Percentiles rank a stretch among this genome's conserved stretches.
Evolutionary conservation across 2,113 vertebrate species (phyloP).

Genomic region (Ornithorhynchus anatinus): DNA sequence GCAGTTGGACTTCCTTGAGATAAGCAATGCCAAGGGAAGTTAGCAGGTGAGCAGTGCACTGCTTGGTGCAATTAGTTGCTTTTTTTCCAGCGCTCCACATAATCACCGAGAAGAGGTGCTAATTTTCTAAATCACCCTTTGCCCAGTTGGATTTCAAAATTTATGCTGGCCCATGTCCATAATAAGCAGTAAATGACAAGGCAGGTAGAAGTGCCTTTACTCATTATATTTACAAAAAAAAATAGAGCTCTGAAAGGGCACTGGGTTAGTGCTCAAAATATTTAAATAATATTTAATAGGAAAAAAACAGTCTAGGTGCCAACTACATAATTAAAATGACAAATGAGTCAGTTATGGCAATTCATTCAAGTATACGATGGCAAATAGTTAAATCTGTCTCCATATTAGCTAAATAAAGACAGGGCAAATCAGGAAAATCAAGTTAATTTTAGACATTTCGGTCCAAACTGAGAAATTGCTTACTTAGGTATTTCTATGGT

Average conservation of each 20-base stretch:
- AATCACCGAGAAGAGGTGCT: conserved; percentile 17
- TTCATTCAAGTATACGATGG: neutral
- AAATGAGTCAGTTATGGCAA: neutral
- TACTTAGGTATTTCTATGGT: too few species aligned
- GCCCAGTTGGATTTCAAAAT: neutral
- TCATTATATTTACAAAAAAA: neutral
- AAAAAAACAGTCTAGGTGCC: neutral
- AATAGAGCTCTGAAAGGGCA: neutral
- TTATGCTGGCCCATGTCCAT: neutral
- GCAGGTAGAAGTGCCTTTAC: neutral
- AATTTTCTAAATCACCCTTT: neutral
- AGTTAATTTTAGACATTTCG: too few species aligned
- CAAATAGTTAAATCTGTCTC: neutral
- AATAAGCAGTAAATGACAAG: neutral
- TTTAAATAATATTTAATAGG: neutral
- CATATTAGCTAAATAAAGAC: neutral
- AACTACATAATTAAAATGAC: neutral
- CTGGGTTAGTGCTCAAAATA: neutral
- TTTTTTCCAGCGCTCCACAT: neutral
- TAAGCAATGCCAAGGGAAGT: neutral
- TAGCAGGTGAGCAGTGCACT: neutral
- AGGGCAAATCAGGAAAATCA: too few species aligned
- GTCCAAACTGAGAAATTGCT: too few species aligned
- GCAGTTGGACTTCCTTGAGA: neutral
- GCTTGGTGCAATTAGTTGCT: neutral